Conservation (phyloP, 2,797 vertebrate genomes). For the Neosalanx taihuensis region DNA sequence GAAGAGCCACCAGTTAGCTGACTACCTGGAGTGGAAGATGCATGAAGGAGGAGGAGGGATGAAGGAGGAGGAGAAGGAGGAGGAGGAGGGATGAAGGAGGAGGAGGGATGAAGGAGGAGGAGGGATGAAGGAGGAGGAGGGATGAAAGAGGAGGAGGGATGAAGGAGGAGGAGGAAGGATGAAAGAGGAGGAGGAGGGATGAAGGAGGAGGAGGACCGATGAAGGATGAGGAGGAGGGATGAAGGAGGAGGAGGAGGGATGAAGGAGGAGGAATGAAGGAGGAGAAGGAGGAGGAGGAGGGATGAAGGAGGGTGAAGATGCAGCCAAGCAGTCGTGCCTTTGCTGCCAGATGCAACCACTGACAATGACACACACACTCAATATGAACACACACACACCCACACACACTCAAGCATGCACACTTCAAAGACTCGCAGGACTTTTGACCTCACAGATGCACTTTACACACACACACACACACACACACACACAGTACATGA, state of each 20-base stretch:
- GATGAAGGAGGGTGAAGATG: slow-evolving; percentile 14
- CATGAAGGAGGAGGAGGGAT: neutral
- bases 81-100: neutral
- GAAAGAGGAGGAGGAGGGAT: too few relatives aligned
- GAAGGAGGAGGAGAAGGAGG: neutral
- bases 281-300: too few relatives aligned
- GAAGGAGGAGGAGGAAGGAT: too few relatives aligned
- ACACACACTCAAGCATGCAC: slow-evolving; percentile 13
- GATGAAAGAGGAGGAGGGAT: too few relatives aligned
- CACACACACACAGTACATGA: slow-evolving; percentile 1
- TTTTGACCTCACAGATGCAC: neutral
- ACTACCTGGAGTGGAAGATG: slow-evolving; percentile 30
- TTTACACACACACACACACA: slow-evolving; percentile 12
- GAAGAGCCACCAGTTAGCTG: slow-evolving; percentile 39
- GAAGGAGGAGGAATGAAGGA: too few relatives aligned
- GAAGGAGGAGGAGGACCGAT: too few relatives aligned
- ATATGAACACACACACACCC: neutral
- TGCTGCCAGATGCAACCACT: slow-evolving; percentile 40
- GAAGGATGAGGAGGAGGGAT: too few relatives aligned
- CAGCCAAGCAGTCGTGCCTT: slow-evolving; percentile 42
- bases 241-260: too few relatives aligned
- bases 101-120: too few relatives aligned
- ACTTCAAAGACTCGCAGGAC: neutral
- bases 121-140: too few relatives aligned
- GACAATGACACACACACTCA: slow-evolving; percentile 19